Evolutionary conservation across 2,113 vertebrate genomes (phyloP).

Genomic region (Dissostichus mawsoni): DNA sequence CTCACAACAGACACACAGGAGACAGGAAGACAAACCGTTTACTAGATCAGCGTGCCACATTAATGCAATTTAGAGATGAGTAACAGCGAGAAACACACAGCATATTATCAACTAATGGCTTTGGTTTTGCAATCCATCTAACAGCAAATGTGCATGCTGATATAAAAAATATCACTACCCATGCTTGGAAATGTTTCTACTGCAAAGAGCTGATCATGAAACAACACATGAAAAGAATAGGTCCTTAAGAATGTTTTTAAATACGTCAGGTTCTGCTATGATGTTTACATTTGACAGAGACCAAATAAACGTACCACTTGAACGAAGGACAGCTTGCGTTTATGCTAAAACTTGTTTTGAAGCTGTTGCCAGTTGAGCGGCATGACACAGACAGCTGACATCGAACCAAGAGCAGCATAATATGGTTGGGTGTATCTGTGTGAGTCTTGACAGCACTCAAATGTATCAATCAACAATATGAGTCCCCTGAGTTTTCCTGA

Average conservation of each 20-base stretch:
- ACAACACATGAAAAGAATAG: constrained; percentile 16
- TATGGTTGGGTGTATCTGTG: constrained; percentile 52
- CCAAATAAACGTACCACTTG: background rate
- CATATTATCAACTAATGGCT: constrained; percentile 83
- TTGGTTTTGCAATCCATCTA: constrained; percentile 75
- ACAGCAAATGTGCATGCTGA: constrained; percentile 74
- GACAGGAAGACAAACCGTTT: constrained; percentile 75
- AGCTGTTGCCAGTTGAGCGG: constrained; percentile 24
- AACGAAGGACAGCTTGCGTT: background rate
- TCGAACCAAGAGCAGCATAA: constrained; percentile 36
- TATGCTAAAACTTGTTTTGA: constrained; percentile 5
- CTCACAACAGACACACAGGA: constrained; percentile 4
- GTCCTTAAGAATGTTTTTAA: background rate
- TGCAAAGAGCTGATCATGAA: constrained; percentile 21
- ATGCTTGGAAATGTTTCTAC: constrained; percentile 19
- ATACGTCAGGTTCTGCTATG: constrained; percentile 10
- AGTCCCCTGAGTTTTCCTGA: constrained; percentile 80
- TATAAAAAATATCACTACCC: constrained; percentile 77
- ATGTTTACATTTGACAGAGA: constrained; percentile 6
- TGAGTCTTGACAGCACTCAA: constrained; percentile 86
- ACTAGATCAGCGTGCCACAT: constrained; percentile 67
- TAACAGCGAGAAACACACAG: constrained; percentile 79
- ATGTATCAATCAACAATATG: constrained; percentile 87
- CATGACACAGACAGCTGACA: constrained; percentile 32
- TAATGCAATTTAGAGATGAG: constrained; percentile 82